A percentile compares a stretch with the other conserved stretches of the same genome.
Evolutionary conservation across 92 coral and sea anemone genomes (phyloP).

Genomic region (Paramuricea clavata): DNA sequence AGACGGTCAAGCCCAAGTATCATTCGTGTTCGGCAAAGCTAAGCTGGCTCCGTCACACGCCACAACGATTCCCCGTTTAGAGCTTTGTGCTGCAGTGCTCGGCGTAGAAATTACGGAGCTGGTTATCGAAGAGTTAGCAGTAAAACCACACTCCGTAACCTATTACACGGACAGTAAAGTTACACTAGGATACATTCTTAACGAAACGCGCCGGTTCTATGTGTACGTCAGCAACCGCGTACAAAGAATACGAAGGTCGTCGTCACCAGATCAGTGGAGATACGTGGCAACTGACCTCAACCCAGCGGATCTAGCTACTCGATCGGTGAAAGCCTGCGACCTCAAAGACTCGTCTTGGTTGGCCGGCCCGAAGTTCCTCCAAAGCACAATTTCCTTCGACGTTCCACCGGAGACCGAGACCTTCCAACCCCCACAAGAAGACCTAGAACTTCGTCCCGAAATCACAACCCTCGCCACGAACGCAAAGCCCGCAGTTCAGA

Average conservation of each 20-base stretch:
- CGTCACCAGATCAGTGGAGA: slow-evolving; percentile 64
- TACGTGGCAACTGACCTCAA: slow-evolving; percentile 62
- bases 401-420: neutral
- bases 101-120: no score
- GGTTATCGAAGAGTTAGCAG: no score
- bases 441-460: slow-evolving; percentile 49
- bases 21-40: no score
- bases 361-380: slow-evolving; percentile 53
- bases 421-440: neutral
- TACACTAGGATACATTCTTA: slow-evolving; percentile 57
- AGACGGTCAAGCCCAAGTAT: no score
- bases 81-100: no score
- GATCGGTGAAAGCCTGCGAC: slow-evolving; percentile 61
- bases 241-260: slow-evolving; percentile 54
- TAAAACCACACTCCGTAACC: no score
- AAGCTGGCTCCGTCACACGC: no score
- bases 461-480: slow-evolving; percentile 26
- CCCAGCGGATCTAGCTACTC: slow-evolving; percentile 67
- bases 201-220: slow-evolving; percentile 64
- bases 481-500: neutral
- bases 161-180: slow-evolving; percentile 53
- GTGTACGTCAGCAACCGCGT: no score
- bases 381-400: neutral
- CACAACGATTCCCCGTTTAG: no score
- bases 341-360: slow-evolving; percentile 60